These are phyloP conservation scores for Toxostoma redivivum DNA, from an alignment of 2,113 vertebrate species.

Conservation along the genomic window DNA sequence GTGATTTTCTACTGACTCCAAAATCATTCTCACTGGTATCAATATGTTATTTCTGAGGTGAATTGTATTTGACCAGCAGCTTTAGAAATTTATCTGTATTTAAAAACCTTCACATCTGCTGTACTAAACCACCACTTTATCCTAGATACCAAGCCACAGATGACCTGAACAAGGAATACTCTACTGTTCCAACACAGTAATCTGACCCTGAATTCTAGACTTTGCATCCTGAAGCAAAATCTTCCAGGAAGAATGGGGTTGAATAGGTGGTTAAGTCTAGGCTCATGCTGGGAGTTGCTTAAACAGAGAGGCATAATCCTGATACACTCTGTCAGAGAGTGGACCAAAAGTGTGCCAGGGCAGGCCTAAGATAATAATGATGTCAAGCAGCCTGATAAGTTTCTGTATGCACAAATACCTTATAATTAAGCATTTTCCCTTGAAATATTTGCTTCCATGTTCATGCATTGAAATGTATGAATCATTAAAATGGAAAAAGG, in stretches of 20 bases:
- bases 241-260: neutral
- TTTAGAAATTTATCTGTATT: neutral
- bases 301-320: neutral
- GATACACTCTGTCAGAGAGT: neutral
- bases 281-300: neutral
- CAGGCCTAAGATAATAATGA: neutral
- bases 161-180: fast-evolving
- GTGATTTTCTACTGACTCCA: neutral
- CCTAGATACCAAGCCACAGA: neutral
- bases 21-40: neutral
- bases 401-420: neutral
- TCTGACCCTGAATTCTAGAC: neutral
- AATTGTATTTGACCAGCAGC: neutral
- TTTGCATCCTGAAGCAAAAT: neutral
- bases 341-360: neutral
- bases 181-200: neutral
- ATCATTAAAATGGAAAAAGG: neutral
- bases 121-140: neutral
- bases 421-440: neutral
- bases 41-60: neutral
- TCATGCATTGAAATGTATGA: neutral
- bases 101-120: neutral
- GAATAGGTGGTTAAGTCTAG: neutral
- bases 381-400: neutral
- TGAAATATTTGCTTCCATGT: neutral